These are phyloP conservation scores for Drosophila eohydei DNA, from an alignment of 2,888 invertebrate genomes.

Conservation along the genomic window DNA sequence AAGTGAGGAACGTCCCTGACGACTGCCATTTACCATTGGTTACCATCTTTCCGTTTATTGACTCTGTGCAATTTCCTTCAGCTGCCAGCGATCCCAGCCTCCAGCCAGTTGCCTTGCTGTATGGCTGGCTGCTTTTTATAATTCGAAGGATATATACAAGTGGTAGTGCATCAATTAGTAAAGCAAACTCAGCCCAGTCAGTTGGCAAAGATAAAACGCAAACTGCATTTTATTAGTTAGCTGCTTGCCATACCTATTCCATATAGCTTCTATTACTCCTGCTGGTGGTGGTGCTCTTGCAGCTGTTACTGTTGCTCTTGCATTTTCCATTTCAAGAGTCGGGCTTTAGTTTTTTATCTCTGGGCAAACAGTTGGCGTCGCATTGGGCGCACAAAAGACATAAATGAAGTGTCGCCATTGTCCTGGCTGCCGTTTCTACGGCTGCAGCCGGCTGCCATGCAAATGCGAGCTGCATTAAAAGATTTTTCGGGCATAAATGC, in stretches of 20 bases:
- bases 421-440: conserved; percentile 33
- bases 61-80: conserved; percentile 33
- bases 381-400: conserved; percentile 63
- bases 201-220: conserved; percentile 64
- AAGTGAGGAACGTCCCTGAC: conserved; percentile 13
- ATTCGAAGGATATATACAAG: conserved; percentile 61
- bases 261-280: background rate
- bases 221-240: conserved; percentile 63
- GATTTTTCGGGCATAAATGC: conserved; percentile 65
- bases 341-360: conserved; percentile 59
- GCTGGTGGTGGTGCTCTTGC: background rate
- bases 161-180: conserved; percentile 75
- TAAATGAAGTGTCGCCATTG: conserved; percentile 71
- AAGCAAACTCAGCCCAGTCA: conserved; percentile 72
- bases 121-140: conserved; percentile 26
- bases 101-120: background rate
- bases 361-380: conserved; percentile 68
- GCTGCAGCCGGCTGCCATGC: conserved; percentile 46
- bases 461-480: conserved; percentile 68
- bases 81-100: background rate
- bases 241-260: conserved; percentile 3
- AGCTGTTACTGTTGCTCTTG: conserved; percentile 1
- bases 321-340: conserved; percentile 31
- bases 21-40: conserved; percentile 17
- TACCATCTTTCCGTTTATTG: conserved; percentile 46